Percentiles rank a stretch among this genome's conserved stretches.
Conservation (phyloP, 2,113 vertebrate genomes). For the Camelus dromedarius region DNA sequence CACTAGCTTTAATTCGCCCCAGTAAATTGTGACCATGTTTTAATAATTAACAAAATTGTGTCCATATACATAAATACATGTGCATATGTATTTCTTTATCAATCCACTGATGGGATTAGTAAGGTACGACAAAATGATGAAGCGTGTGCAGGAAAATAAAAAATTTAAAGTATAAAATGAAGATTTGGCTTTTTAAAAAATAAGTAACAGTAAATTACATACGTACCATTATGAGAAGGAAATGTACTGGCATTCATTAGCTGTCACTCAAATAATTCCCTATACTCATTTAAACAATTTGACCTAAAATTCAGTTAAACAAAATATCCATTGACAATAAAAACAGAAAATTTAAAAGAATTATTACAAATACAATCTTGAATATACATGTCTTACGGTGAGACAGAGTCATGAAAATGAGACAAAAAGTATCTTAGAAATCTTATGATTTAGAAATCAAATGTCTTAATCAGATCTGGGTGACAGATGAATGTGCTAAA, state of each 20-base stretch:
- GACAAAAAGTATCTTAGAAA: background rate
- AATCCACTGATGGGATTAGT: background rate
- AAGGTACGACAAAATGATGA: background rate
- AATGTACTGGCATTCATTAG: background rate
- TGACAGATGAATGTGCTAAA: background rate
- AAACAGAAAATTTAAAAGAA: background rate
- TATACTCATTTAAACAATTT: background rate
- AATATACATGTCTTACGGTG: background rate
- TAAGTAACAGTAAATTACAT: background rate
- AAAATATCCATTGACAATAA: background rate
- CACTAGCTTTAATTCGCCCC: background rate
- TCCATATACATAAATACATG: background rate
- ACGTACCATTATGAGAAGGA: background rate
- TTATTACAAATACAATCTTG: background rate
- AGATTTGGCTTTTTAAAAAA: background rate
- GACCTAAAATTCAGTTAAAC: constrained; percentile 20
- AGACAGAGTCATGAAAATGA: background rate
- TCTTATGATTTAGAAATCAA: constrained; percentile 30
- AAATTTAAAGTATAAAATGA: background rate
- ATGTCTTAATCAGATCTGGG: background rate
- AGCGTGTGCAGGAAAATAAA: background rate
- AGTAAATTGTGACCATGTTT: background rate
- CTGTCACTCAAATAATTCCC: background rate
- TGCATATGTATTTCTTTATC: background rate
- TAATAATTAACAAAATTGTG: constrained; percentile 50